Evolutionary conservation across 2,797 vertebrate genomes (phyloP), one percentile per base, ranked within the genome.

Genomic region (Tiaroga cobitis): DNA sequence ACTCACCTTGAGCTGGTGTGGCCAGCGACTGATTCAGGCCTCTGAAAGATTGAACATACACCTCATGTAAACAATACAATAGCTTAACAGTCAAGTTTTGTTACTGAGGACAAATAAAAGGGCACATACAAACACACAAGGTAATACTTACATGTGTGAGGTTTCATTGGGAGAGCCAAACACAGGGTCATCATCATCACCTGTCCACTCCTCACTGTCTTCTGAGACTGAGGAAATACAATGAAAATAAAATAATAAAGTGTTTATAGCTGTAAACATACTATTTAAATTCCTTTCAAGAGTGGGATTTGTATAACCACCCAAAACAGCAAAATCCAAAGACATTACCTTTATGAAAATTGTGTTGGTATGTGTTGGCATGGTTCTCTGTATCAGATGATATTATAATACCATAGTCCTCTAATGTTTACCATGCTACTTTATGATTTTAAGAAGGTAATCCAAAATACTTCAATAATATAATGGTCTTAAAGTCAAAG

Each of bases 201-300:
- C 78, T 1, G 89, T 89, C 95, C 95, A 96, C 86, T 96, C 95
- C 68, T 96, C 95, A 10, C 95, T 95, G 90, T 96, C 94, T 21
- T 96, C 95, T 86, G 92, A 70, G 88, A 95, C 95, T 96, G 87
- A 89, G 75, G 21, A 87, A 46, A 63, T 18, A 74, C 70, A 76
- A 84, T 26, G 49, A 73, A 51, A 37, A 54, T 59, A 65, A 43
- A 32, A 3, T 0, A 56, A 19, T 24, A 68, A 11, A 67, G 8
- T n/a, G 10, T 68, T 46, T 34, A 39, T 49, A 41, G 34, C 13
- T n/a, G 19, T 5, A 75, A 37, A 29, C 61, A 13, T 16, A 6
- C 61, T 37, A 54, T 76, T 75, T 76, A 4, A 2, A 76, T 51
- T 51, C 49, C 49, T 51, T 18, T 51, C 15, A 49, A 49, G 46